A percentile compares a stretch with the other conserved stretches of the same genome.
These are phyloP conservation scores for Frieseomelitta varia DNA, from an alignment of 1,140 invertebrate species.

Conservation along the genomic window DNA sequence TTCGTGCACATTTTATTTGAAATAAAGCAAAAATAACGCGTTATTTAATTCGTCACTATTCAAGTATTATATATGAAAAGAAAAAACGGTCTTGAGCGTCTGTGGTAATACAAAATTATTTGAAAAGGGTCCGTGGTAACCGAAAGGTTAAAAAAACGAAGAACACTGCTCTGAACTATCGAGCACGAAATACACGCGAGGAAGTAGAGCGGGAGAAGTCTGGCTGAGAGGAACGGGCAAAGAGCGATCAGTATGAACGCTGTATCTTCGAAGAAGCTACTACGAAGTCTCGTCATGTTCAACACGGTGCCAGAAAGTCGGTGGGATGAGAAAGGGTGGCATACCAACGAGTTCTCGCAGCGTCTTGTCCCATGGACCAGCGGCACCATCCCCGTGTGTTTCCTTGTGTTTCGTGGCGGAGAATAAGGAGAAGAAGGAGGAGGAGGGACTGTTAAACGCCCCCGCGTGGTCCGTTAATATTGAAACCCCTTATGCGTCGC, in stretches of 20 bases:
- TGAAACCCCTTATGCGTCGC: conserved; percentile 73
- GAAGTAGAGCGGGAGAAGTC: neutral
- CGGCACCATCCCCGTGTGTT: conserved; percentile 16
- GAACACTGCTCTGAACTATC: no score
- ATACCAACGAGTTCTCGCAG: conserved; percentile 70
- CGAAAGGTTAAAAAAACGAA: no score
- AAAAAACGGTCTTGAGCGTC: no score
- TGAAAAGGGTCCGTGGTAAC: no score
- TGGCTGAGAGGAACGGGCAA: conserved; percentile 15
- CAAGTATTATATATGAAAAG: no score
- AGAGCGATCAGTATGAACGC: conserved; percentile 65
- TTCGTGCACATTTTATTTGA: no score
- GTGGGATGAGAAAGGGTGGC: conserved; percentile 56
- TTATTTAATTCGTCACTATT: no score
- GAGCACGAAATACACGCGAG: neutral
- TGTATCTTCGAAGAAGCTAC: conserved; percentile 54
- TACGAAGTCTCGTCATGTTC: conserved; percentile 70
- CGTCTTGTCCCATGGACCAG: conserved; percentile 53
- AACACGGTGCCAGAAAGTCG: conserved; percentile 52
- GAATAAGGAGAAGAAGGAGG: neutral
- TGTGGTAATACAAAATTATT: no score
- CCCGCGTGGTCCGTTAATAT: conserved; percentile 73
- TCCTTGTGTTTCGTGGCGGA: neutral
- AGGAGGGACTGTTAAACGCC: conserved; percentile 22
- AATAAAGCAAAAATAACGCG: no score